Evolutionary conservation across 2,113 vertebrate genomes (phyloP).

Genomic region (Thalassarche chlororhynchos): DNA sequence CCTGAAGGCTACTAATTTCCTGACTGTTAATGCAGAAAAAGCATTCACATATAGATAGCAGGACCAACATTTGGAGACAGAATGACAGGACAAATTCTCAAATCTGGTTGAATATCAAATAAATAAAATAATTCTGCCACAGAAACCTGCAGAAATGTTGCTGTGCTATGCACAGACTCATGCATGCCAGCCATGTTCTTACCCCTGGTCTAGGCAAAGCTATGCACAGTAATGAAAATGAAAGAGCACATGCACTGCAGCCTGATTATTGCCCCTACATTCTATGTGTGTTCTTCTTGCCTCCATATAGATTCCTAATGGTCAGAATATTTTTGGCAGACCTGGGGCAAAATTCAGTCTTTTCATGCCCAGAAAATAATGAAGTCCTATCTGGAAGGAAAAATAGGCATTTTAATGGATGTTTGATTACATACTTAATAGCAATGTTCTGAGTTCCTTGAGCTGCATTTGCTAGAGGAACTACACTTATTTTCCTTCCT

Average conservation of each 20-base stretch:
- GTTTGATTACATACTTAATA: background rate
- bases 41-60: background rate
- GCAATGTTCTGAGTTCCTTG: background rate
- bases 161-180: background rate
- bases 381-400: background rate
- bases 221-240: background rate
- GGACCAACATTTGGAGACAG: background rate
- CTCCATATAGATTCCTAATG: background rate
- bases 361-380: background rate
- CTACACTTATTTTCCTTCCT: background rate
- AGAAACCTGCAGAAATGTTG: background rate
- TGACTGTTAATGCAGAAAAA: constrained; percentile 4
- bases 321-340: background rate
- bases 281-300: background rate
- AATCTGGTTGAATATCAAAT: background rate
- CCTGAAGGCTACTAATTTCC: background rate
- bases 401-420: background rate
- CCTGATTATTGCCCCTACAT: background rate
- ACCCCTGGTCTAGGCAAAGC: background rate
- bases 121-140: background rate
- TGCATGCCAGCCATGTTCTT: background rate
- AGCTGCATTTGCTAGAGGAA: background rate
- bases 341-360: constrained; percentile 5
- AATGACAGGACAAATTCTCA: background rate
- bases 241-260: background rate